Conservation (phyloP, 2,888 invertebrate genomes). For the Notocelia uddmanniana region DNA sequence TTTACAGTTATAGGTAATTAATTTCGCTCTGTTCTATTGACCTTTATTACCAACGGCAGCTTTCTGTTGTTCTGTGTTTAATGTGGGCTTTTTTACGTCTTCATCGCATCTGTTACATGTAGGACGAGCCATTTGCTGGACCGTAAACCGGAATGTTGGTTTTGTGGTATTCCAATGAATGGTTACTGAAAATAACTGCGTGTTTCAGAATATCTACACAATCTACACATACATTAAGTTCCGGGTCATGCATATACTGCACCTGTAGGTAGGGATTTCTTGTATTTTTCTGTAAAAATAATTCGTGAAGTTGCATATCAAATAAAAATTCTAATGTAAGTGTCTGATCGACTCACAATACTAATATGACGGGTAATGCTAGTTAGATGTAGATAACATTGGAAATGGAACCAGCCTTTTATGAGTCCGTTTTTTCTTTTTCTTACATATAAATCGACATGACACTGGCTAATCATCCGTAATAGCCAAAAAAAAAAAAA, state of each 20-base stretch:
- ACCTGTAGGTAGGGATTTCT: neutral
- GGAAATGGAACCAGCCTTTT: too few relatives aligned
- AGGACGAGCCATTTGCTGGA: conserved; percentile 48
- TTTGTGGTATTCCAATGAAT: conserved; percentile 47
- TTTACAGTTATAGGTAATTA: conserved; percentile 16
- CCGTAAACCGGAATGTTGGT: conserved; percentile 52
- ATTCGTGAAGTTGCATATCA: too few relatives aligned
- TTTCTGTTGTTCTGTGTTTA: conserved; percentile 51
- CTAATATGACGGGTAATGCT: too few relatives aligned
- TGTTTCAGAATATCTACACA: neutral
- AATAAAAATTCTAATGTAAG: too few relatives aligned
- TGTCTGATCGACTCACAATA: too few relatives aligned
- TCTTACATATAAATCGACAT: too few relatives aligned
- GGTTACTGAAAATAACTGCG: conserved; percentile 8
- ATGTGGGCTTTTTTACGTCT: conserved; percentile 55
- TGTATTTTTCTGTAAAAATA: too few relatives aligned
- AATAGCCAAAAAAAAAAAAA: too few relatives aligned
- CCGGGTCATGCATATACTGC: neutral
- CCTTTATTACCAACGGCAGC: conserved; percentile 29
- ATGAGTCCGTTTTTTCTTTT: too few relatives aligned
- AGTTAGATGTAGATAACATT: too few relatives aligned
- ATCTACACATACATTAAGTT: neutral
- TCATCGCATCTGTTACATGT: conserved; percentile 58
- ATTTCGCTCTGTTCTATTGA: conserved; percentile 12
- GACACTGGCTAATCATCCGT: too few relatives aligned